Evolutionary conservation across 2,888 invertebrate species (phyloP).

Genomic region (Formica aserva): DNA sequence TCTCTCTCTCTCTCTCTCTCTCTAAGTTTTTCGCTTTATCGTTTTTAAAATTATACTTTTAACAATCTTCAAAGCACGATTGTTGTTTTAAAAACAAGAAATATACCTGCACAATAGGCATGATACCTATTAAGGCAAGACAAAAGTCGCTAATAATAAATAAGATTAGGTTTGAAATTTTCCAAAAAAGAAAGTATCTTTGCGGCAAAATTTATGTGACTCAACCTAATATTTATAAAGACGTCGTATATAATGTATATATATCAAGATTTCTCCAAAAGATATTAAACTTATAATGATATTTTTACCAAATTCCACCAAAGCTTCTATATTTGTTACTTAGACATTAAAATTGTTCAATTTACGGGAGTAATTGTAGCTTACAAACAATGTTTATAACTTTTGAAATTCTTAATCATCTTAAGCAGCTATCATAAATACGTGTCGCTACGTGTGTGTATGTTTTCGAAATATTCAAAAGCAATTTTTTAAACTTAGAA

Average conservation of each 20-base stretch:
- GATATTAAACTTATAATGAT: not conserved
- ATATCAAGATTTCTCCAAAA: not conserved
- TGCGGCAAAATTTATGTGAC: too few species aligned
- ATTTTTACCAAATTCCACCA: not conserved
- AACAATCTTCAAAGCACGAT: too few species aligned
- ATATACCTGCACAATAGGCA: too few species aligned
- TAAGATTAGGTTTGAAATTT: too few species aligned
- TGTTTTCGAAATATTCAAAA: not conserved
- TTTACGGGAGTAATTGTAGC: not conserved
- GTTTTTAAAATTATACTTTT: not conserved
- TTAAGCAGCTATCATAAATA: not conserved
- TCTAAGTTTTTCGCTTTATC: not conserved
- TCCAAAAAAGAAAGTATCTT: too few species aligned
- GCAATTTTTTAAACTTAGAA: not conserved
- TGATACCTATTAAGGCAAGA: too few species aligned
- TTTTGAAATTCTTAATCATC: not conserved
- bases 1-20: not conserved
- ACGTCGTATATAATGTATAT: not conserved
- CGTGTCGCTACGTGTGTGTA: not conserved
- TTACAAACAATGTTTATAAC: not conserved
- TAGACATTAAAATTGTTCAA: not conserved
- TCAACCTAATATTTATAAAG: not conserved
- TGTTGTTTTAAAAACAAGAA: too few species aligned
- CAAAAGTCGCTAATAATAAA: too few species aligned
- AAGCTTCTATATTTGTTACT: not conserved